Evolutionary conservation across 1,140 invertebrate genomes (phyloP), one percentile per base, ranked within the genome.

Genomic region (Nymphalis io): DNA sequence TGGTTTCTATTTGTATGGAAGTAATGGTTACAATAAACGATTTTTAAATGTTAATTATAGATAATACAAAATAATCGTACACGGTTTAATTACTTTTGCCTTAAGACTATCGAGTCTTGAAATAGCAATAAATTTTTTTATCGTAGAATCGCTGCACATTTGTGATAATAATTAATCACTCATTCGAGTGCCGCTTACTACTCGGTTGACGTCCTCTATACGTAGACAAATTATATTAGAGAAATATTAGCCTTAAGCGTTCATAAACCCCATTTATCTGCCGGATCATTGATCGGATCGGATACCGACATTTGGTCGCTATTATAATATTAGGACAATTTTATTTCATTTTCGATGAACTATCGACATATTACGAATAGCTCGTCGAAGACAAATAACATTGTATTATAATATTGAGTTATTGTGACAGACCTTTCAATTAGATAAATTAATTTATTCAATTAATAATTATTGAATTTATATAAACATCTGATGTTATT

Each of bases 171-270:
- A 62, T 69, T 80, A 58, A 62, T 69, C 76, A 84, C 80, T 85
- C 81, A 65, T 81, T 81, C 82, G 83, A 78, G 81, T 84, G 83
- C 81, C 81, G 87, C 85, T 88, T 88, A 83, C 80, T 81, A 86
- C 80, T 88, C 82, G 68, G 76, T 86, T 85, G 81, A 89, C 89
- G 85, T 87, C 84, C 83, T 89, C 81, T 85, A 83, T 83, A 80
- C 80, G 84, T 91, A 91, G 89, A 80, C 73, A 78, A 72, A 89
- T 86, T 89, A 85, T 89, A 89, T 84, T 89, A 89, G 87, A 79
- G 75, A 75, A 88, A 86, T 89, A 72, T 91, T 89, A 89, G 81
- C 74, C 62, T 71, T 89, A 91, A 88, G 85, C 77, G 72, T 88
- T 81, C 78, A 80, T 79, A 83, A 89, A 89, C 85, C 87, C 89